Evolutionary conservation across 2,888 invertebrate genomes (phyloP).

Genomic region (Leptarthrus brevirostris): DNA sequence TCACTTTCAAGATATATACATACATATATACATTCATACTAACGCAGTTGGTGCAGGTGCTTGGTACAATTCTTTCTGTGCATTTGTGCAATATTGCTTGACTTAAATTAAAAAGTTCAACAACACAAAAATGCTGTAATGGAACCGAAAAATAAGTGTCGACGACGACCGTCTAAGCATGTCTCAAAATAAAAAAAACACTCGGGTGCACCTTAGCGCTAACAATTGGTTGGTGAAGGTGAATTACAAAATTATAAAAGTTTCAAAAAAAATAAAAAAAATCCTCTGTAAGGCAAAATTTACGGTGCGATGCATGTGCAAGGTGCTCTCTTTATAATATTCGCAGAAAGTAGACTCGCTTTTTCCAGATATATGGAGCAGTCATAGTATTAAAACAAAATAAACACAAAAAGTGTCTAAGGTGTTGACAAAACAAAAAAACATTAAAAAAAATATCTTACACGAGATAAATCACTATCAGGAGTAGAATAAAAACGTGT

Average conservation of each 20-base stretch:
- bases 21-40: too few species aligned
- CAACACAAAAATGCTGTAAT: slow-evolving; percentile 15
- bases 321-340: slow-evolving; percentile 18
- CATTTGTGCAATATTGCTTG: slow-evolving; percentile 25
- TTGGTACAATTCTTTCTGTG: slow-evolving; percentile 2
- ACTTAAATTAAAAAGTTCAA: slow-evolving; percentile 21
- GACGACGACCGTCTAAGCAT: slow-evolving; percentile 5
- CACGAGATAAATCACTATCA: neutral
- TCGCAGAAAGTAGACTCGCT: too few species aligned
- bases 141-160: neutral
- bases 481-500: neutral
- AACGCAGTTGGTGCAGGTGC: neutral
- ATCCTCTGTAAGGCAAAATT: slow-evolving; percentile 5
- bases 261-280: too few species aligned
- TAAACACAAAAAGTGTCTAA: too few species aligned
- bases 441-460: slow-evolving; percentile 5
- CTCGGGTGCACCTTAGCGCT: slow-evolving; percentile 7
- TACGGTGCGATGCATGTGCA: slow-evolving; percentile 7
- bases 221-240: neutral
- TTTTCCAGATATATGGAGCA: neutral
- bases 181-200: slow-evolving; percentile 1
- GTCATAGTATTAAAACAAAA: too few species aligned
- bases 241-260: too few species aligned
- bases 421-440: too few species aligned
- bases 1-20: neutral